A percentile compares a stretch with the other conserved stretches of the same genome.
Conservation (phyloP, 2,888 invertebrate genomes). For the Tryphoninae sp. region DNA sequence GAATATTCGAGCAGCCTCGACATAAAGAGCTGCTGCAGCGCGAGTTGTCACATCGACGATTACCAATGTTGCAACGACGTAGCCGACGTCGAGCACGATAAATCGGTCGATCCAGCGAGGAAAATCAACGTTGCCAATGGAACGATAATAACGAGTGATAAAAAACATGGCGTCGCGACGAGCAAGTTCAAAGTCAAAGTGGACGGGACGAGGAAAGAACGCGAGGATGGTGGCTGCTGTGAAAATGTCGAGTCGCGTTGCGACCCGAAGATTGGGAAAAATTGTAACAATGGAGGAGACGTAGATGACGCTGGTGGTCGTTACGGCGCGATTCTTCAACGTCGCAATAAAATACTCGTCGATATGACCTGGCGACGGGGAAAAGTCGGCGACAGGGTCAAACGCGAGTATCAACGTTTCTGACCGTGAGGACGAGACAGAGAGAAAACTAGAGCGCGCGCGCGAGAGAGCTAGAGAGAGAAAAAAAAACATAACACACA, state of each 20-base stretch:
- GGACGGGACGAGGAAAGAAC: constrained; percentile 42
- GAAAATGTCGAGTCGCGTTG: constrained; percentile 68
- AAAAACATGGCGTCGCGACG: constrained; percentile 58
- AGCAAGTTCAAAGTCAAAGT: constrained; percentile 28
- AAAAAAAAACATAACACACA: constrained; percentile 34
- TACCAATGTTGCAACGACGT: constrained; percentile 56
- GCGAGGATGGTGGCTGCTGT: constrained; percentile 5
- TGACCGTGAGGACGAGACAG: constrained; percentile 58
- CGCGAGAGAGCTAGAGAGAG: constrained; percentile 12
- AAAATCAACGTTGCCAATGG: background rate
- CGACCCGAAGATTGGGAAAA: constrained; percentile 62
- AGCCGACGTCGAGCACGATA: constrained; percentile 33
- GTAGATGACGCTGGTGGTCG: constrained; percentile 46
- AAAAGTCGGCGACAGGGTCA: constrained; percentile 73
- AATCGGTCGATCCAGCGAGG: background rate
- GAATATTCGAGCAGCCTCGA: constrained; percentile 64
- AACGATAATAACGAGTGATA: background rate
- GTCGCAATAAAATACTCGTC: constrained; percentile 63
- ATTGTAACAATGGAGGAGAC: constrained; percentile 59
- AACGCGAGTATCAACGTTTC: constrained; percentile 74
- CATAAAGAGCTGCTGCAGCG: constrained; percentile 64
- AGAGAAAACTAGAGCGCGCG: constrained; percentile 4
- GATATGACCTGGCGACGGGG: constrained; percentile 71
- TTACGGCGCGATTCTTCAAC: constrained; percentile 46
- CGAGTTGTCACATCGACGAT: constrained; percentile 61